Base-by-base conservation (phyloP, 2,888 invertebrate genomes). In the Merodon equestris region DNA sequence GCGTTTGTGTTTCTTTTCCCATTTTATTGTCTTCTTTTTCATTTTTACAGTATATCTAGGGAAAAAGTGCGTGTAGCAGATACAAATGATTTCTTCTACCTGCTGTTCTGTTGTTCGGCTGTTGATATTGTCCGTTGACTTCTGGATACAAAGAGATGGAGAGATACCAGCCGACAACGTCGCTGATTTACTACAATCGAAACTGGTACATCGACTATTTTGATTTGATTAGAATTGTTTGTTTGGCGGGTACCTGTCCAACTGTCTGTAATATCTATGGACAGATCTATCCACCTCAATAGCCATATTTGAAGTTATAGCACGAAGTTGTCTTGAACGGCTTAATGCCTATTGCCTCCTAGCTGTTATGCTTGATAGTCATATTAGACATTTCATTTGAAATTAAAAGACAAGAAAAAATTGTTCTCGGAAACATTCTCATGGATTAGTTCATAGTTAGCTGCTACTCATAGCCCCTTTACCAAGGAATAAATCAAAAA, bases 131-230 rank as follows among this genome's bases (percentile, higher is more conserved):
- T 77, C 57, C 77, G 56, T 77, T 77, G 77, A 77, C 77, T 77
- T 73, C 73, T 77, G 67, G 73, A 67, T 73, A 67, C 58, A 56
- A 47, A 67, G 66, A 71, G 53, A 77, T 63, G 61, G 67, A 63
- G 53, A 58, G 47, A 56, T 67, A 61, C 60, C 63, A 27, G 54
- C 63, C 66, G 48, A 63, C 60, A 68, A 40, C 19, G 38, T 44
- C 45, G 13, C 57, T 60, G 70, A 75, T 57, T 19, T 68, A 60
- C 57, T 67, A 56, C 60, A 72, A 66, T 45, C 14, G 61, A 73
- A 77, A 73, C 77, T 77, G 77, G 77, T 73, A 77, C 77, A 63
- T 73, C 73, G 47, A 53, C 77, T 77, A 68, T 77, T 63, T 73
- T 63, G 77, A 77, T 77, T 77, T 63, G 77, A 77, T 77, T 77